phyloP scores from a whole-genome alignment of 2,888 invertebrate genomes.

The Apodemia duryi region DNA sequence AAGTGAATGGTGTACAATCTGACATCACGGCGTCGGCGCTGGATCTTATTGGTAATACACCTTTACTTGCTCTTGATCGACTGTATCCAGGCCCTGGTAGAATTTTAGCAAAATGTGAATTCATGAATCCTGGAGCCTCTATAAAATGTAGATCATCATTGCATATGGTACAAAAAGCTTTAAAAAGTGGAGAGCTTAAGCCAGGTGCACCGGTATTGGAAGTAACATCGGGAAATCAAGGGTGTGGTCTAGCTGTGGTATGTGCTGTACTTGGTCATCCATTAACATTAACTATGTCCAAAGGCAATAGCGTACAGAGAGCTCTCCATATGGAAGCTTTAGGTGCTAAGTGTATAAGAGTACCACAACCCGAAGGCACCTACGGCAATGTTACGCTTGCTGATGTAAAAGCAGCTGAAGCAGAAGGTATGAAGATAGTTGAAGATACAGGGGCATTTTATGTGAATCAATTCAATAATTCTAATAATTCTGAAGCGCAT shows the following conservation, averaged over 20 bases:
- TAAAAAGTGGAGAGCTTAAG: conserved; percentile 48
- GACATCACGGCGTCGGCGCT: conserved; percentile 66
- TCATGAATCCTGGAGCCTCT: conserved; percentile 70
- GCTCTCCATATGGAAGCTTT: conserved; percentile 72
- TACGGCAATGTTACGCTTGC: conserved; percentile 66
- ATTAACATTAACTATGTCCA: conserved; percentile 64
- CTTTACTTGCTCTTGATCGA: conserved; percentile 66
- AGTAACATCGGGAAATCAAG: conserved; percentile 70
- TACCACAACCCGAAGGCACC: conserved; percentile 67
- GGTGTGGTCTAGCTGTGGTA: conserved; percentile 67
- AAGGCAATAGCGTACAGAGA: conserved; percentile 65
- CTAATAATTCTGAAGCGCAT: conserved; percentile 54
- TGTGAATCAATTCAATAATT: conserved; percentile 64
- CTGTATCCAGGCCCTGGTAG: conserved; percentile 62
- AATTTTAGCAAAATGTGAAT: conserved; percentile 69
- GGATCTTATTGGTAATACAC: conserved; percentile 68
- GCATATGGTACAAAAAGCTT: conserved; percentile 57
- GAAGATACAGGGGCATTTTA: conserved; percentile 57
- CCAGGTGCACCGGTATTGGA: conserved; percentile 60
- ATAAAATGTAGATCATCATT: conserved; percentile 66
- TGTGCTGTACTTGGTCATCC: conserved; percentile 66
- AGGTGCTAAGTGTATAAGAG: conserved; percentile 60
- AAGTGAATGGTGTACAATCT: conserved; percentile 39
- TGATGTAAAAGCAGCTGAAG: conserved; percentile 61
- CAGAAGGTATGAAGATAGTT: conserved; percentile 49